Base-by-base conservation (phyloP, 37 sponge, comb jelly and placozoan genomes). In the Oopsacas minuta region DNA sequence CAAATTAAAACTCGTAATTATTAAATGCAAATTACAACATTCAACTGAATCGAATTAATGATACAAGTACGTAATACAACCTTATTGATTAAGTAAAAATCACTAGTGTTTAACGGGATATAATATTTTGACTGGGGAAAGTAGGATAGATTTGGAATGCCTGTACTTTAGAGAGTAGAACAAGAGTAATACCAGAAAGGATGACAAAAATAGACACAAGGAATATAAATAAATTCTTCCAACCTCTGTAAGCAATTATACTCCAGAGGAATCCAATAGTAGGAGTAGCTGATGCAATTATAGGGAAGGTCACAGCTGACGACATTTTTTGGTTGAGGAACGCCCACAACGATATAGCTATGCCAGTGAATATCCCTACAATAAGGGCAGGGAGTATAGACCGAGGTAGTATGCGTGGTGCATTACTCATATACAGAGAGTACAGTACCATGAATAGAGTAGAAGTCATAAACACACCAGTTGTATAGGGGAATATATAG, bases 361-460 rank as follows among this genome's bases (percentile, higher is more conserved):
- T 88, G 25, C 92, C 94, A 90, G 92, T 92, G 86, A 94, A 85
- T 82, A 92, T 88, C 0, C 94, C 94, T 12, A 89, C 88, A 34
- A 90, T 36, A 20, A 94, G 84, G 23, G 87, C 94, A 75, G 94
- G 94, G 3, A 94, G 83, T 28, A 92, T 87, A 36, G 87, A 82
- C 49, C 85, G 85, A 17, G 92, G 89, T 84, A 89, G 88, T 37
- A 94, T 86, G 37, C 28, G 46, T 20, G 94, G 94, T 39, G 82
- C 88, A 90, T 92, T 94, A 37, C 36, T 0, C 53, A 28, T 89
- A 37, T 83, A 30, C 3, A 81, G 36, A 81, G 84, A 38, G 85
- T 94, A 94, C 35, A 88, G 30, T 0, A 88, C 36, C 52, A 92
- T 87, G 34, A 86, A 92, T 35, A 90, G 38, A 0, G 94, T 87